Base-by-base conservation (phyloP, 2,888 invertebrate species). In the Heliconius ethilla region DNA sequence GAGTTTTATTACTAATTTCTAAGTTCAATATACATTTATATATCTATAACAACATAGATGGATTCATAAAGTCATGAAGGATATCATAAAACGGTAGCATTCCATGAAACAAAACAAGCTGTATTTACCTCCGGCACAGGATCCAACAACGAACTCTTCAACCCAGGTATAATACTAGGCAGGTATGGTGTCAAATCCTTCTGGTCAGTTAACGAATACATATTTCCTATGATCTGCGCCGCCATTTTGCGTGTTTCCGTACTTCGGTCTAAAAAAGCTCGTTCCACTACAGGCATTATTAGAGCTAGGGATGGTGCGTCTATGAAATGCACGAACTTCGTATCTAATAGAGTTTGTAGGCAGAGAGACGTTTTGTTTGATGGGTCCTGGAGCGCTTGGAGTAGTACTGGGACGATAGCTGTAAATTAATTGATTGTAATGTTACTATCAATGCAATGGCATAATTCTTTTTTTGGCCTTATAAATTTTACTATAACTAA, bases 221-320 rank as follows among this genome's bases (percentile, higher is more conserved):
- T 99, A 92, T 99, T 99, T 78, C 99, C 99, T 85, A 99, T 99
- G 89, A 99, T 99, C 94, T 99, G 99, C 5, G 99, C 99, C 2
- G 99, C 99, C 99, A 99, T 99, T 95, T 99, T 99, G 85, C 99
- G 96, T 0, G 99, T 99, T 94, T 99, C 99, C 0, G 99, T 99
- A 74, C 98, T 98, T 81, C 99, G 96, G 93, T 99, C 99, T 94
- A 98, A 97, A 93, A 99, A 99, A 15, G 99, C 99, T 83, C 99
- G 95, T 91, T 99, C 98, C 45, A 99, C 99, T 6, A 99, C 99
- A 0, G 99, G 99, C 99, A 99, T 99, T 86, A 99, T 99, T 75
- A 99, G 95, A 79, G 99, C 99, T 33, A 99, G 95, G 0, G 99
- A 99, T 0, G 99, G 99, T 4, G 99, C 99, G 92, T 99, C 99